phyloP scores from a whole-genome alignment of 2,113 vertebrate species.

The Aepyceros melampus region DNA sequence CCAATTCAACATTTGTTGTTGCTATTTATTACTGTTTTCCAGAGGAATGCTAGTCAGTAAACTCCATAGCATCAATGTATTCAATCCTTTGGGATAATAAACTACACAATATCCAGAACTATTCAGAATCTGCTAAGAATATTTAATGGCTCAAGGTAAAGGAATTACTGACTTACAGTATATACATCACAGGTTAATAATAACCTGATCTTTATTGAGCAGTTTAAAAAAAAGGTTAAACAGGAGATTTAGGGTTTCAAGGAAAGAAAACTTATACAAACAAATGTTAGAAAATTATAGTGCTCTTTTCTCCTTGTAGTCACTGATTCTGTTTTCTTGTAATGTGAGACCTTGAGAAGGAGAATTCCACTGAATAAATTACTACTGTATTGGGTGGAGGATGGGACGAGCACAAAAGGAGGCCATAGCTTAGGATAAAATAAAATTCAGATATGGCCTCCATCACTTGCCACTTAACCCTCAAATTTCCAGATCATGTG shows the following conservation, averaged over 20 bases:
- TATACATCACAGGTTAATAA: not conserved
- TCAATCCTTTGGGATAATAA: not conserved
- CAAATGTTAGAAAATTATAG: not conserved
- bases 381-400: not conserved
- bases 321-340: not conserved
- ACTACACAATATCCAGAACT: not conserved
- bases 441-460: not conserved
- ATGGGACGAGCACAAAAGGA: not conserved
- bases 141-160: not conserved
- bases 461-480: not conserved
- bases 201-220: not conserved
- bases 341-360: not conserved
- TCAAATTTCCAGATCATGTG: not conserved
- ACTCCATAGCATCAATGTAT: not conserved
- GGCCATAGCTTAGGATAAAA: not conserved
- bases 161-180: conserved; percentile 8
- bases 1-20: not conserved
- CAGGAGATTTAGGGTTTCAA: not conserved
- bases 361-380: conserved; percentile 29
- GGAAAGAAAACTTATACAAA: not conserved
- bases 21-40: not conserved
- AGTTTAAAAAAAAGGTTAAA: not conserved
- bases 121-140: conserved; percentile 22
- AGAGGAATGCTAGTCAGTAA: not conserved
- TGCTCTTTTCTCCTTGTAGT: not conserved